Conservation (phyloP, 2,797 vertebrate species). For the Alfaro cultratus region DNA sequence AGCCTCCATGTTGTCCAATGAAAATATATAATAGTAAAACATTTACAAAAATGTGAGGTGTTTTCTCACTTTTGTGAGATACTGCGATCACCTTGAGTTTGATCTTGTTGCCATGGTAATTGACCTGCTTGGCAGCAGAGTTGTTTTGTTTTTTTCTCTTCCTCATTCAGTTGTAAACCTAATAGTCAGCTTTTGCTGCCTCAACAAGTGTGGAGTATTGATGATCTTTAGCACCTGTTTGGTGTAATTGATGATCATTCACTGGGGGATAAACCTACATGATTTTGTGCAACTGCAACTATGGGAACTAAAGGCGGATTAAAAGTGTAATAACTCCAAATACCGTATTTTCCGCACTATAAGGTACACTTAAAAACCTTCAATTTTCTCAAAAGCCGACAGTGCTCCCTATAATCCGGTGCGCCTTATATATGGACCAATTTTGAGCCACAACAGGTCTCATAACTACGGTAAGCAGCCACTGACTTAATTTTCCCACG, state of each 20-base stretch:
- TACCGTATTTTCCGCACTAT: no score
- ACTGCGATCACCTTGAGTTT: not conserved
- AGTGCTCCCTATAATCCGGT: no score
- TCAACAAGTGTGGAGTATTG: not conserved
- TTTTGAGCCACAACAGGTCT: no score
- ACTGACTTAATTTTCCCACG: no score
- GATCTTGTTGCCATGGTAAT: not conserved
- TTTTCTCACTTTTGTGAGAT: not conserved
- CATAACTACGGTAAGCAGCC: no score
- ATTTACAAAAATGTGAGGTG: not conserved
- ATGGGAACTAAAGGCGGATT: not conserved
- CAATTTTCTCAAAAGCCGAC: no score
- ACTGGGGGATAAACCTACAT: not conserved
- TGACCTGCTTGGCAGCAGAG: not conserved
- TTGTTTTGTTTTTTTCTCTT: not conserved
- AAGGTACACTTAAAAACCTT: no score
- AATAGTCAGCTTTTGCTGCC: not conserved
- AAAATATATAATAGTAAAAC: not conserved
- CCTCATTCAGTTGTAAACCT: not conserved
- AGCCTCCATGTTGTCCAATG: not conserved
- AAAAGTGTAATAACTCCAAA: not conserved
- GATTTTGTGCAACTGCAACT: not conserved
- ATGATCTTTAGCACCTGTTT: not conserved
- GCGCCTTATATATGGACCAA: no score
- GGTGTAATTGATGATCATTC: not conserved